These are phyloP conservation scores for Coregonus ussuriensis DNA, from an alignment of 2,797 vertebrate species.

Conservation along the genomic window DNA sequence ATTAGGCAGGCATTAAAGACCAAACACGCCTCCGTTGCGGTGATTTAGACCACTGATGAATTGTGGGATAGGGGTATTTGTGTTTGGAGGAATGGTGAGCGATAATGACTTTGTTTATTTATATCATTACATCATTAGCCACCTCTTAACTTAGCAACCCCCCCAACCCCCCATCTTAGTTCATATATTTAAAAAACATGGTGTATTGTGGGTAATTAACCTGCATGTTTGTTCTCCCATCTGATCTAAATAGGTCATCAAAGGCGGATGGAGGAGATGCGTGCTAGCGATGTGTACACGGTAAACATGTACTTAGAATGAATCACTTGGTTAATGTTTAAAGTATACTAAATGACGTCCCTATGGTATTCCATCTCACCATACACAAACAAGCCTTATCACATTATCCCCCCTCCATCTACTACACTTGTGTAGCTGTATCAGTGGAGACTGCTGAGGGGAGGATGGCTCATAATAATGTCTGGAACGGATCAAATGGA, in stretches of 20 bases:
- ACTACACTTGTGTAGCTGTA: not conserved
- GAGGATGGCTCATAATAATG: too few relatives aligned
- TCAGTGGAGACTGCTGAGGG: too few relatives aligned
- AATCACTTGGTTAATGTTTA: constrained; percentile 6
- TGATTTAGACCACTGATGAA: constrained; percentile 41
- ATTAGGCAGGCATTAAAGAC: constrained; percentile 50
- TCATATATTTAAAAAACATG: not conserved
- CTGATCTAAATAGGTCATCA: constrained; percentile 1
- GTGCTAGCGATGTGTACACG: not conserved
- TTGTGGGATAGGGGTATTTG: constrained; percentile 17
- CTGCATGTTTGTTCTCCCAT: not conserved
- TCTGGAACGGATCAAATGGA: too few relatives aligned
- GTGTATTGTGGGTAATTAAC: constrained; percentile 1
- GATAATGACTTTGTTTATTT: constrained; percentile 46
- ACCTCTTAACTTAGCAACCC: constrained; percentile 33
- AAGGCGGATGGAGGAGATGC: not conserved
- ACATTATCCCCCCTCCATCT: not conserved
- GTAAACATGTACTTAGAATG: not conserved
- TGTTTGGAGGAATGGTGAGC: constrained; percentile 7
- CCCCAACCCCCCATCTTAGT: constrained; percentile 5
- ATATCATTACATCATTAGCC: constrained; percentile 44
- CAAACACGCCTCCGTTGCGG: constrained; percentile 19
- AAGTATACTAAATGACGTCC: not conserved
- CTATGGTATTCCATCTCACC: not conserved
- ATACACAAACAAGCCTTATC: not conserved